Percentiles rank a stretch among this genome's conserved stretches.
Conservation (phyloP, 53 echinoderm and acorn worm species). For the Actinopyga echinites region DNA sequence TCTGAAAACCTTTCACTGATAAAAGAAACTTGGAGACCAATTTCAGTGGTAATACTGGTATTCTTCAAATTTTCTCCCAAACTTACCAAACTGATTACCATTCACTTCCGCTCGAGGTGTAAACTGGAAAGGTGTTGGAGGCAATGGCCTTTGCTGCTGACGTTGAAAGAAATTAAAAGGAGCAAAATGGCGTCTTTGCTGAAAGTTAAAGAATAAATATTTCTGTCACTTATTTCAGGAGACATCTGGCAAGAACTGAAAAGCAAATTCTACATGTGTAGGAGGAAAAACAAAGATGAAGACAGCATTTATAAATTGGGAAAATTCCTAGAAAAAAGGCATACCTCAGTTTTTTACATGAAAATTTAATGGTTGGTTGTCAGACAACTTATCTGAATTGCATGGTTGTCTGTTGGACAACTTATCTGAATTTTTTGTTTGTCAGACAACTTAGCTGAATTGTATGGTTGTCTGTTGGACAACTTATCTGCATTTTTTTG, state of each 20-base stretch:
- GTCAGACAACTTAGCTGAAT: too few species aligned
- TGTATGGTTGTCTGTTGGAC: too few species aligned
- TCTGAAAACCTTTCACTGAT: too few species aligned
- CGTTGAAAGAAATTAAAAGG: constrained; percentile 21
- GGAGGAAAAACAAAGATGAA: not conserved
- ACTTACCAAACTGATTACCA: constrained; percentile 15
- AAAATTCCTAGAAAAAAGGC: not conserved
- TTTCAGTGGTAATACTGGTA: too few species aligned
- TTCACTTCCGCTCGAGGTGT: constrained; percentile 1
- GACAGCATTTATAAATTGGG: not conserved
- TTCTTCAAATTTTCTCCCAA: too few species aligned
- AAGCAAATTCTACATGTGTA: not conserved
- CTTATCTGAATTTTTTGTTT: too few species aligned
- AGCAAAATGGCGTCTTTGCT: constrained; percentile 5
- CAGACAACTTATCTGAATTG: too few species aligned
- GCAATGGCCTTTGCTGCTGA: constrained; percentile 12
- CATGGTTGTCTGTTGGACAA: too few species aligned
- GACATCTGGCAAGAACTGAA: not conserved
- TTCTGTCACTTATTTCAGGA: not conserved
- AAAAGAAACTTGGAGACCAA: too few species aligned
- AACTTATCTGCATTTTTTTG: too few species aligned
- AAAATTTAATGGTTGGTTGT: too few species aligned
- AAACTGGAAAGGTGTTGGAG: constrained; percentile 29
- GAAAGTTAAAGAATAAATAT: not conserved
- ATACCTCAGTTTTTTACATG: not conserved